Evolutionary conservation across 2,113 vertebrate genomes (phyloP), one percentile per base, ranked within the genome.

Genomic region (Rhinoptilus africanus): DNA sequence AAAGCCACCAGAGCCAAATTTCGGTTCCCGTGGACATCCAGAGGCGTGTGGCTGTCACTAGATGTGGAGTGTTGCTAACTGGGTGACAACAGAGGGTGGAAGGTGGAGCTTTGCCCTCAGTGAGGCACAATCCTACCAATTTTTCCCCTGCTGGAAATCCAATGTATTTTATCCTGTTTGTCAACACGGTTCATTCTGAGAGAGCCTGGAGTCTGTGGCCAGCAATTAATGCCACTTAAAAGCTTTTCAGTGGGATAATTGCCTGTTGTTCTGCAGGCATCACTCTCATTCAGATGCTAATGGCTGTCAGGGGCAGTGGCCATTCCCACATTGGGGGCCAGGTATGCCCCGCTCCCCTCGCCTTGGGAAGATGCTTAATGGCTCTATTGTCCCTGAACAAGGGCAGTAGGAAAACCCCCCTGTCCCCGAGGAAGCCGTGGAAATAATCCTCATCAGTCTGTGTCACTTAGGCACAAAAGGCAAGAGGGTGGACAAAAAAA

Each of bases 181-280:
- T 96, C 96, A 95, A 93, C 92, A 96, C 4, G 8, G 76, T 94
- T 92, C 72, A 53, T 89, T 96, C 85, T 8, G 64, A 72, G 91
- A 91, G 76, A 80, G 83, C 54, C 72, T 3, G 0, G 81, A 91
- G 94, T 89, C 91, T 87, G 89, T 19, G 93, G 94, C 66, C 95
- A 85, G 96, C 93, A 97, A 96, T 97, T 97, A 97, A 97, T 93
- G 97, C 92, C 96, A 96, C 94, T 97, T 96, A 97, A 95, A 95
- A 95, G 96, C 93, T 95, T 97, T 97, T 96, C 91, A 96, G 75
- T 2, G 69, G 92, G 93, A 96, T 97, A 97, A 97, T 97, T 96
- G 91, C 85, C 89, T 91, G 95, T 96, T 97, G 91, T 97, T 95
- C 86, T 62, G 85, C 93, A 97, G 94, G 85, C 95, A 92, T 45